These are phyloP conservation scores for Gymnarchus niloticus DNA, from an alignment of 2,113 vertebrate genomes.

Conservation along the genomic window DNA sequence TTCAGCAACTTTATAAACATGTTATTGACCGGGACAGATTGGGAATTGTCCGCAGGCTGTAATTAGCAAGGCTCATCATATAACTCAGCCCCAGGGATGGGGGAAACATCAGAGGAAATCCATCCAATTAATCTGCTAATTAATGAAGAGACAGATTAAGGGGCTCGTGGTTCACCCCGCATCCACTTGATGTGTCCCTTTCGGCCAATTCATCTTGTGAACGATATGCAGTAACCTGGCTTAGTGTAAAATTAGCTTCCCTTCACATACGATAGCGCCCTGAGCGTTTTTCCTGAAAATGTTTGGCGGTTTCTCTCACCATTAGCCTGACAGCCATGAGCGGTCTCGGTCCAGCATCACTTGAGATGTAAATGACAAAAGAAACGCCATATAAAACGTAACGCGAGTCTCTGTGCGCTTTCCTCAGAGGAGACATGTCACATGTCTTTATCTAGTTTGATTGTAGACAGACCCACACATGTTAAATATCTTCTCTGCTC, in stretches of 20 bases:
- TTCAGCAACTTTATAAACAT: neutral
- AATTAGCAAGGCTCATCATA: neutral
- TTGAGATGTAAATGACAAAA: neutral
- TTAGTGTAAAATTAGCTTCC: neutral
- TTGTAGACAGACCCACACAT: neutral
- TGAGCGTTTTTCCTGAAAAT: neutral
- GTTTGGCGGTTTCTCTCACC: neutral
- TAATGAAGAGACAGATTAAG: conserved; percentile 19
- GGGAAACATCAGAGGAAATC: neutral
- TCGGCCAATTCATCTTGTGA: neutral
- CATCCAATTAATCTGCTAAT: conserved; percentile 37
- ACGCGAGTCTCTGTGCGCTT: neutral
- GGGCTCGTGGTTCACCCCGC: neutral
- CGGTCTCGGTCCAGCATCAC: neutral
- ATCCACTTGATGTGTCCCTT: neutral
- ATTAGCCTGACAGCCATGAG: neutral
- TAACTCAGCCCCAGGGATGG: neutral
- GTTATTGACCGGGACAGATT: neutral
- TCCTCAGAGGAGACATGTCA: neutral
- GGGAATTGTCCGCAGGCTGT: neutral
- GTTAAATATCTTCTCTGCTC: neutral
- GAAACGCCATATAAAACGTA: neutral
- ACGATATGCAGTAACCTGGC: neutral
- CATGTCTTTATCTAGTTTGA: neutral
- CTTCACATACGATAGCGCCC: neutral